A percentile compares a stretch with the other conserved stretches of the same genome.
Conservation (phyloP, 2,888 invertebrate species). For the Nipponacmea schrenckii region DNA sequence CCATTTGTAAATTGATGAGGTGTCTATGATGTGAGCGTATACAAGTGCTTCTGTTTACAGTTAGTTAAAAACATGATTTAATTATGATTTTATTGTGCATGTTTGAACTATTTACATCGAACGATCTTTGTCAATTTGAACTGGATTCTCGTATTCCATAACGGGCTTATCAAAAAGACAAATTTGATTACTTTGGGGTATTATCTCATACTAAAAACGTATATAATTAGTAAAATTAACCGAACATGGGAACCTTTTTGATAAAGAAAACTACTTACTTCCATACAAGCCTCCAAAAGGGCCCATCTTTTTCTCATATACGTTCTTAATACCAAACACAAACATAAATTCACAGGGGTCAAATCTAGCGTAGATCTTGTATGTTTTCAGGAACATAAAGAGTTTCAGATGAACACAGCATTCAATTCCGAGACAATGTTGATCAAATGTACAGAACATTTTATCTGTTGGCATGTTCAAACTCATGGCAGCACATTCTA, state of each 20-base stretch:
- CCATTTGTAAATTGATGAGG: no score
- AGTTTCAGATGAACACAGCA: constrained; percentile 50
- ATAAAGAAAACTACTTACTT: constrained; percentile 12
- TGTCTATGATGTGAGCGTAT: no score
- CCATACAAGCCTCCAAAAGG: constrained; percentile 21
- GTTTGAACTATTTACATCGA: no score
- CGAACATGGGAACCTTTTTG: neutral
- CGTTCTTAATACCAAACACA: constrained; percentile 36
- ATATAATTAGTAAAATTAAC: neutral
- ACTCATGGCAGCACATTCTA: constrained; percentile 46
- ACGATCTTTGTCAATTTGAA: no score
- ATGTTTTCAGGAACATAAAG: constrained; percentile 46
- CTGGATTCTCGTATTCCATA: no score
- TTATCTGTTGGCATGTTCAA: constrained; percentile 35
- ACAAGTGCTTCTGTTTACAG: no score
- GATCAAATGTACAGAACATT: constrained; percentile 47
- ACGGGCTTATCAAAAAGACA: no score
- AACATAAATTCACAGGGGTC: constrained; percentile 43
- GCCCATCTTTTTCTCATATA: constrained; percentile 26
- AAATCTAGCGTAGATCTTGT: constrained; percentile 41
- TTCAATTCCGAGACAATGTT: constrained; percentile 48
- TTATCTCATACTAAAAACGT: neutral
- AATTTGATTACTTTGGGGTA: neutral
- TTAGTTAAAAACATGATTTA: no score
- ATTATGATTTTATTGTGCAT: no score